A percentile compares a stretch with the other conserved stretches of the same genome.
phyloP scores from a whole-genome alignment of 2,888 invertebrate genomes.

The Callyntrura sp. region DNA sequence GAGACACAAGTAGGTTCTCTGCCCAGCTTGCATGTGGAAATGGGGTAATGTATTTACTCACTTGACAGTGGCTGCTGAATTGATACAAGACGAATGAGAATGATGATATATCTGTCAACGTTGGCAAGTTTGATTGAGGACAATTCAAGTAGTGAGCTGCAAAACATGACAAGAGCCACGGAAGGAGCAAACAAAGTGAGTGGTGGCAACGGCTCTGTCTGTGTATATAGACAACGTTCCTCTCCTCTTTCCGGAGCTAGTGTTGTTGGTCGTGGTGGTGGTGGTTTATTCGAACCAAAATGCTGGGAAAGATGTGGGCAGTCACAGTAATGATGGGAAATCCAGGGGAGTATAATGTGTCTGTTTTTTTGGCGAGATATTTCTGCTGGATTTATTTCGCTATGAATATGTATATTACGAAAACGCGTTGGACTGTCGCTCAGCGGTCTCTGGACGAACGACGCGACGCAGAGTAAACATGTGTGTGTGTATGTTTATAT shows the following conservation, averaged over 20 bases:
- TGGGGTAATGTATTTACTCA: not conserved
- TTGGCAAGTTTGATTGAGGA: slow-evolving; percentile 76
- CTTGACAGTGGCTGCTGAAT: slow-evolving; percentile 74
- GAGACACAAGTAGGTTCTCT: slow-evolving; percentile 37
- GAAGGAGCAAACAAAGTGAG: not conserved
- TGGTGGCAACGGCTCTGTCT: not conserved
- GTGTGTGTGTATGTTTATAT: not conserved
- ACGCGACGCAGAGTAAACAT: no score
- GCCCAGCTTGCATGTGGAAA: not conserved
- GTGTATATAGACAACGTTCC: not conserved
- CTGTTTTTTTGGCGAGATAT: not conserved
- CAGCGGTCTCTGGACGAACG: not conserved
- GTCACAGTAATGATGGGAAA: not conserved
- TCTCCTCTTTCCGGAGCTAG: not conserved
- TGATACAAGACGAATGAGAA: slow-evolving; percentile 73
- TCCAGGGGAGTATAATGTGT: not conserved
- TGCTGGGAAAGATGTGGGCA: slow-evolving; percentile 8
- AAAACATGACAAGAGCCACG: slow-evolving; percentile 36
- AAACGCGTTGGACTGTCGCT: not conserved
- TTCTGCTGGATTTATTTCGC: no score
- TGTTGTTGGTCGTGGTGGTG: not conserved
- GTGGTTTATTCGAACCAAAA: slow-evolving; percentile 14
- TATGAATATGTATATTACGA: no score
- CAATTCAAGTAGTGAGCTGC: slow-evolving; percentile 54
- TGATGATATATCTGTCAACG: slow-evolving; percentile 77